Evolutionary conservation across 2,113 vertebrate genomes (phyloP).

Genomic region (Scolopax mira): DNA sequence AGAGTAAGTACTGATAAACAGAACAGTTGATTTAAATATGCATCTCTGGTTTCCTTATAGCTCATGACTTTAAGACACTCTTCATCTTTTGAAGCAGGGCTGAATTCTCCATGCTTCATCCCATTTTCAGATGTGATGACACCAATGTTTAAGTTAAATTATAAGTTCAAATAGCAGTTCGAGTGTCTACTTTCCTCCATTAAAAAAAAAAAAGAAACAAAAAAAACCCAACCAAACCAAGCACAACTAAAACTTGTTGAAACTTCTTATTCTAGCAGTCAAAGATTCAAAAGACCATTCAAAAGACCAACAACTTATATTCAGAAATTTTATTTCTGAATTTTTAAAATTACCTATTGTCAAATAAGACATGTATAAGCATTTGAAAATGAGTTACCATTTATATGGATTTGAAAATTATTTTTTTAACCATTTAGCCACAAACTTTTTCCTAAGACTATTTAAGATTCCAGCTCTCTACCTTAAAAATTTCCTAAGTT

Average conservation of each 20-base stretch:
- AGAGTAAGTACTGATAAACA: neutral
- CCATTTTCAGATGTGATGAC: neutral
- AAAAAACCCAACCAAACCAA: neutral
- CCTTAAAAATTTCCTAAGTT: neutral
- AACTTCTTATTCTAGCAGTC: neutral
- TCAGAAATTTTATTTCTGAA: no score
- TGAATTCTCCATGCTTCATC: neutral
- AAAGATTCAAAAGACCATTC: neutral
- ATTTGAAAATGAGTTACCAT: neutral
- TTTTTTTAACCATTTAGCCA: neutral
- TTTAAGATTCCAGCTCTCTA: neutral
- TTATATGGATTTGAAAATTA: neutral
- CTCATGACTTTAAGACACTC: neutral
- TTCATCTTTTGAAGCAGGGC: neutral
- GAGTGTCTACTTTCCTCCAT: neutral
- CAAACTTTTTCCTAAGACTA: neutral
- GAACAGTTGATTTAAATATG: neutral
- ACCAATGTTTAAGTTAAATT: neutral
- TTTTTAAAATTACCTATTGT: neutral
- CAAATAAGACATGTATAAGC: neutral
- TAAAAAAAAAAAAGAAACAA: neutral
- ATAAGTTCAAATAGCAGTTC: neutral
- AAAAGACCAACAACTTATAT: neutral
- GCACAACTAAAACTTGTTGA: neutral
- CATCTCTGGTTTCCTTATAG: neutral